Conservation (phyloP, 2,888 invertebrate genomes). For the Luperina testacea region DNA sequence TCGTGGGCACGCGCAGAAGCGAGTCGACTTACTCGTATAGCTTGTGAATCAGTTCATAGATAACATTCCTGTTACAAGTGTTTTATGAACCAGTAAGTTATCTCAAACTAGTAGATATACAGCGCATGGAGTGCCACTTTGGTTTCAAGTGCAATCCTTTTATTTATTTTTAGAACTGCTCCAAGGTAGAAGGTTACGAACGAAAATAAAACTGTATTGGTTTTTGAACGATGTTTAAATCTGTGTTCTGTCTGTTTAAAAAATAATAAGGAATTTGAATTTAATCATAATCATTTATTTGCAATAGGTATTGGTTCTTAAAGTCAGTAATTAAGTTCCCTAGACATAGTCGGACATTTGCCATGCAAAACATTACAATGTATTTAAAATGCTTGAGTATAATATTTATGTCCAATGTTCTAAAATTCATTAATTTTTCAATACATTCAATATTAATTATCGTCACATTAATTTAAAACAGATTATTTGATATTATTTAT, state of each 20-base stretch:
- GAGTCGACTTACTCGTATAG: not conserved
- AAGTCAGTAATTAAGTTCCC: too few relatives aligned
- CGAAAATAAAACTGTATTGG: constrained; percentile 31
- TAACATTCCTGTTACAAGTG: constrained; percentile 50
- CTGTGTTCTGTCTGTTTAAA: not conserved
- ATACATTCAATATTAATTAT: too few relatives aligned
- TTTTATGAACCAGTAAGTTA: constrained; percentile 45
- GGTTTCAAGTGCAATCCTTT: constrained; percentile 67
- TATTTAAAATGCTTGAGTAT: too few relatives aligned
- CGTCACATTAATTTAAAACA: too few relatives aligned
- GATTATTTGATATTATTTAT: too few relatives aligned
- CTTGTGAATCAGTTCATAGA: constrained; percentile 37
- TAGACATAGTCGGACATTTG: too few relatives aligned
- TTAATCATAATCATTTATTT: too few relatives aligned
- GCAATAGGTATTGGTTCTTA: too few relatives aligned
- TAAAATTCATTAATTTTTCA: too few relatives aligned
- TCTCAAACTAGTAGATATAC: constrained; percentile 42
- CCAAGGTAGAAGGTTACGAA: constrained; percentile 64
- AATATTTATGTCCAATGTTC: too few relatives aligned
- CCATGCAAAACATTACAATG: too few relatives aligned
- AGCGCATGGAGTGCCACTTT: constrained; percentile 54
- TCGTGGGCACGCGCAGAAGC: too few relatives aligned
- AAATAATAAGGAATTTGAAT: not conserved
- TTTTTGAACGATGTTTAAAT: not conserved
- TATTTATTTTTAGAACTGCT: constrained; percentile 60